Evolutionary conservation across 2,888 invertebrate genomes (phyloP).

Genomic region (Latrodectus hesperus): DNA sequence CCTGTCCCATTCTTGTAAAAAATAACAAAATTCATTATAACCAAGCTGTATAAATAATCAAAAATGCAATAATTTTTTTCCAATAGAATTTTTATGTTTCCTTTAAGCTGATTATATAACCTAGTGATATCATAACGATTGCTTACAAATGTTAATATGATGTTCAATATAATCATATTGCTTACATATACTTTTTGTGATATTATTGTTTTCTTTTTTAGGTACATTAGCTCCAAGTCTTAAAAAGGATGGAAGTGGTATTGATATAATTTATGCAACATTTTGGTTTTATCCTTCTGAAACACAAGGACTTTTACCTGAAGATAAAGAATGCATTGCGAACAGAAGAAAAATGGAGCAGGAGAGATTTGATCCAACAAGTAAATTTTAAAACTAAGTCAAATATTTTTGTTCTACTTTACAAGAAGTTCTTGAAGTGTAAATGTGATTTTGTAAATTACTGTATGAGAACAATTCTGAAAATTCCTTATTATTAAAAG

Average conservation of each 20-base stretch:
- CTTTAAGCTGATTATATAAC: no score
- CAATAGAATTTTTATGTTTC: no score
- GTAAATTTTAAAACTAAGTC: constrained; percentile 71
- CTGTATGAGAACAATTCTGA: no score
- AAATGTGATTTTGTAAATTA: no score
- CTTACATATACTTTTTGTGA: neutral
- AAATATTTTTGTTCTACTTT: neutral
- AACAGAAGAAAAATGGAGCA: constrained; percentile 76
- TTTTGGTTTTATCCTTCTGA: constrained; percentile 83
- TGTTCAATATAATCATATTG: neutral
- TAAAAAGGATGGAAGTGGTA: constrained; percentile 76
- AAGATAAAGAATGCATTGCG: constrained; percentile 81
- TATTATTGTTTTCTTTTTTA: neutral
- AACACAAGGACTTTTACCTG: constrained; percentile 77
- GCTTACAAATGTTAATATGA: no score
- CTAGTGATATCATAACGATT: no score
- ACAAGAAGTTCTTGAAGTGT: no score
- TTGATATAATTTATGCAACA: constrained; percentile 81
- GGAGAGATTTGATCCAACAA: constrained; percentile 74
- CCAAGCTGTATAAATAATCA: no score
- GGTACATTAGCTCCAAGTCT: constrained; percentile 77
- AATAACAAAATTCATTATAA: no score
- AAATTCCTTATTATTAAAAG: no score
- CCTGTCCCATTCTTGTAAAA: no score
- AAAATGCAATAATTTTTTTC: no score